Conservation (phyloP, 2,797 vertebrate species). For the Epinephelus coioides region DNA sequence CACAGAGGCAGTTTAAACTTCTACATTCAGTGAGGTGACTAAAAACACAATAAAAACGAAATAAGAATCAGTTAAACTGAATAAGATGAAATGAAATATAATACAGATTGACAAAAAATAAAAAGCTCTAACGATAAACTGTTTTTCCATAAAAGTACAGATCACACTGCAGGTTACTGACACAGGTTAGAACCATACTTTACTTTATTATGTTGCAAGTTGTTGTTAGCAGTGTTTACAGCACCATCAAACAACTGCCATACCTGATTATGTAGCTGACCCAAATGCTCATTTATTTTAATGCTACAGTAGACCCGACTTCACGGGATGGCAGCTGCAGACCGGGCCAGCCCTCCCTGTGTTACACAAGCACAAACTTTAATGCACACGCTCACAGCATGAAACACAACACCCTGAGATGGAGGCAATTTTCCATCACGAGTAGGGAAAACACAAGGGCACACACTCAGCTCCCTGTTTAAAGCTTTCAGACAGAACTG, state of each 20-base stretch:
- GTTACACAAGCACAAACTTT: slow-evolving; percentile 9
- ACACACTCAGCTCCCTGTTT: slow-evolving; percentile 17
- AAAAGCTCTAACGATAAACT: not conserved
- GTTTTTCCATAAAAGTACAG: not conserved
- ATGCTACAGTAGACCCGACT: slow-evolving; percentile 34
- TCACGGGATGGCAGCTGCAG: slow-evolving; percentile 24
- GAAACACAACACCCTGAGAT: slow-evolving; percentile 19
- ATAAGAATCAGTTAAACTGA: not conserved
- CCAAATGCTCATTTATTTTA: slow-evolving; percentile 39
- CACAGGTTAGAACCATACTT: not conserved
- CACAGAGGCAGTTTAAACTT: not conserved
- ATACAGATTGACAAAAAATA: not conserved
- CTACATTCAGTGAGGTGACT: not conserved
- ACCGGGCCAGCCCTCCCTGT: not conserved
- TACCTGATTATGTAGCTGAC: slow-evolving; percentile 18
- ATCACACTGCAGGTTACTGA: not conserved
- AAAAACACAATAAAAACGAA: not conserved
- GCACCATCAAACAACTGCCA: slow-evolving; percentile 2
- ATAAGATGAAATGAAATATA: not conserved
- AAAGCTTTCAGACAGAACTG: slow-evolving; percentile 1
- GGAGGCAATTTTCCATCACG: slow-evolving; percentile 23
- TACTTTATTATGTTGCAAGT: not conserved
- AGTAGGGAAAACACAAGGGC: slow-evolving; percentile 7
- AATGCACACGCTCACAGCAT: slow-evolving; percentile 14
- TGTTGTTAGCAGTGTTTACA: slow-evolving; percentile 15